Evolutionary conservation across 2,797 vertebrate genomes (phyloP).

Genomic region (Oreochromis grahami): DNA sequence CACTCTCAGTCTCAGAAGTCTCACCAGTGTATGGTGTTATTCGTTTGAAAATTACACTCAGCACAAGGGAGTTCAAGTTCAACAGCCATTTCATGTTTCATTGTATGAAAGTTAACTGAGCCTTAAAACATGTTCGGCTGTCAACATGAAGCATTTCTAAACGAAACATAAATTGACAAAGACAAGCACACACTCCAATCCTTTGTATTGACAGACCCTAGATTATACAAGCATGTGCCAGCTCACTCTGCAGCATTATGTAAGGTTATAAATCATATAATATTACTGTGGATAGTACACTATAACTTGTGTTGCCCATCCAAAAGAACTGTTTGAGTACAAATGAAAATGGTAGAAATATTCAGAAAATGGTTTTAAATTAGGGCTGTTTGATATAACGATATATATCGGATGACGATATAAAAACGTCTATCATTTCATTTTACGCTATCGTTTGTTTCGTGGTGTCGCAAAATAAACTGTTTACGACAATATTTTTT

Average conservation of each 20-base stretch:
- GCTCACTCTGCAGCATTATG: not conserved
- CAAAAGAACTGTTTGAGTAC: not conserved
- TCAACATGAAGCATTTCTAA: not conserved
- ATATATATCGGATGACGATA: too few relatives aligned
- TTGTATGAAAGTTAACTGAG: not conserved
- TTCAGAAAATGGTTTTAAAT: not conserved
- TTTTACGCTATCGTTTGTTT: too few relatives aligned
- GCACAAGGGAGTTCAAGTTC: not conserved
- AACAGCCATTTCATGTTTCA: not conserved
- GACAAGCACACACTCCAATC: not conserved
- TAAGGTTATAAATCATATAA: not conserved
- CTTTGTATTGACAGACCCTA: not conserved
- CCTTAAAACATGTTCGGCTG: not conserved
- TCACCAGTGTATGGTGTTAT: not conserved
- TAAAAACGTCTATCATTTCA: too few relatives aligned
- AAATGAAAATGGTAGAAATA: not conserved
- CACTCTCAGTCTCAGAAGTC: not conserved
- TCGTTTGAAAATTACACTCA: not conserved
- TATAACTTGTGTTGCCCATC: not conserved
- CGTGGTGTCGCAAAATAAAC: too few relatives aligned
- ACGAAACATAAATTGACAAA: not conserved
- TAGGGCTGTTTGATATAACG: too few relatives aligned
- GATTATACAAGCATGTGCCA: not conserved
- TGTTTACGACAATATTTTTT: too few relatives aligned
- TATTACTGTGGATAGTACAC: not conserved